Evolutionary conservation across 2,113 vertebrate genomes (phyloP).

Genomic region (Galeopterus variegatus): DNA sequence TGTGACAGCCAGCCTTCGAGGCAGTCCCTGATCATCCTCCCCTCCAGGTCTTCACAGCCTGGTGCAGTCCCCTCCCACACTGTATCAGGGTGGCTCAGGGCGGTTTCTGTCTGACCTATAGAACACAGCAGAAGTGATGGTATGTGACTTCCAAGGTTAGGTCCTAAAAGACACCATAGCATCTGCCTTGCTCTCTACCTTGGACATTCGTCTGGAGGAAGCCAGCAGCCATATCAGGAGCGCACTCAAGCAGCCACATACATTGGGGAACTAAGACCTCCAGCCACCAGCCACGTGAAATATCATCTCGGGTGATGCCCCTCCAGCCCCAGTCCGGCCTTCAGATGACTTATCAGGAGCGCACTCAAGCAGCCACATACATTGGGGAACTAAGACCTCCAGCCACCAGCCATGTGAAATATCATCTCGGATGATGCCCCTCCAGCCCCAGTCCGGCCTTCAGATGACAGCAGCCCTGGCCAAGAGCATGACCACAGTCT

Average conservation of each 20-base stretch:
- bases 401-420: neutral
- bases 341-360: too few species aligned
- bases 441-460: neutral
- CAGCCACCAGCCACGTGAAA: neutral
- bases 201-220: neutral
- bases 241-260: too few species aligned
- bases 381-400: neutral
- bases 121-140: fast-evolving
- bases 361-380: fast-evolving
- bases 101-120: neutral
- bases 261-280: neutral
- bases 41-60: neutral
- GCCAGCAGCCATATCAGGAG: neutral
- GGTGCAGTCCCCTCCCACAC: neutral
- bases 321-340: neutral
- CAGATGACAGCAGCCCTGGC: fast-evolving
- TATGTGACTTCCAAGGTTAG: neutral
- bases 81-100: neutral
- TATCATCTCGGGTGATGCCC: neutral
- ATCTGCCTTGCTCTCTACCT: neutral
- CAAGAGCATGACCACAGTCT: fast-evolving
- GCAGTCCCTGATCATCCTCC: fast-evolving
- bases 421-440: neutral
- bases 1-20: neutral
- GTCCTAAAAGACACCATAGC: neutral